Conservation (phyloP, 2,113 vertebrate species). For the Calidris pugnax region DNA sequence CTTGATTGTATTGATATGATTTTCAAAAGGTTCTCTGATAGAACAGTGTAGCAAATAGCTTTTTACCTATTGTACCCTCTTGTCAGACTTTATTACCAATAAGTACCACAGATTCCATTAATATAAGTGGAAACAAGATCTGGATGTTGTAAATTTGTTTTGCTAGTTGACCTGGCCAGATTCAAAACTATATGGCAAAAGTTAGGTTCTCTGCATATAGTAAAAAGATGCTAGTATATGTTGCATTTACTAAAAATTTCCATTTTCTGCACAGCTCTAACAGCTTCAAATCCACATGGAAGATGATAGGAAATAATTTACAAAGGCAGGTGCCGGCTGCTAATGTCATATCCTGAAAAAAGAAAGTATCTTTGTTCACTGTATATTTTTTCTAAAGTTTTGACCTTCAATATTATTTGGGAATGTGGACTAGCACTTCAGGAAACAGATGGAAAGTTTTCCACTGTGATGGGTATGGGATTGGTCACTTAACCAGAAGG, state of each 20-base stretch:
- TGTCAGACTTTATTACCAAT: not conserved
- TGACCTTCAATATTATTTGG: not conserved
- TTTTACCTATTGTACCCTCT: not conserved
- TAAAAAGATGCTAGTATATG: not conserved
- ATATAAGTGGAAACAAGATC: not conserved
- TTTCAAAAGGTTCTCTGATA: not conserved
- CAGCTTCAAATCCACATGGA: not conserved
- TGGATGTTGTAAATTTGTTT: not conserved
- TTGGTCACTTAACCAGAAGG: not conserved
- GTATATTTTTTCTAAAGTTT: not conserved
- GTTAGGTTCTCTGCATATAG: not conserved
- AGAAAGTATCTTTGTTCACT: not conserved
- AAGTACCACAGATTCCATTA: not conserved
- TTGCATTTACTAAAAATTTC: not conserved
- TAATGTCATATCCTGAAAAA: not conserved
- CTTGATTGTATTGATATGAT: not conserved
- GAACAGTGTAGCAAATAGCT: not conserved
- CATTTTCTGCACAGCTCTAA: not conserved
- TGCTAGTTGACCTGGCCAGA: not conserved
- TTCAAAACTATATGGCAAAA: not conserved
- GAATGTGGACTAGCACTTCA: not conserved
- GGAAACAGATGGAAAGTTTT: not conserved
- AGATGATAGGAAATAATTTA: not conserved
- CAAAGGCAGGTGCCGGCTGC: not conserved
- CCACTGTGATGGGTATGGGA: not conserved